These are phyloP conservation scores for Notodonta ziczac DNA, from an alignment of 2,888 invertebrate species.

Conservation along the genomic window DNA sequence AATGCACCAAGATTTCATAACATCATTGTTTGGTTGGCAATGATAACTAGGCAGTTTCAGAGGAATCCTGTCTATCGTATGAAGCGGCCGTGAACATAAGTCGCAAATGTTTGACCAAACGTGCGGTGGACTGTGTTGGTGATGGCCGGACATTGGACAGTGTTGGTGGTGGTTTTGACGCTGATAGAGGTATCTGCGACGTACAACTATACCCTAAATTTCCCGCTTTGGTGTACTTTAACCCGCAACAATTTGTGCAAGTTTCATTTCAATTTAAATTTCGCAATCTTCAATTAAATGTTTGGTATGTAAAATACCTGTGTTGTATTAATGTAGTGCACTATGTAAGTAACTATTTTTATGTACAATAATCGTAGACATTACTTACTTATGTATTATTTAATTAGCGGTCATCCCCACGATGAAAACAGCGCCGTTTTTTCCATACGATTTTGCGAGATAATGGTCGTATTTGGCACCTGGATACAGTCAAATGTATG, in stretches of 20 bases:
- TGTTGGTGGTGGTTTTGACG: slow-evolving; percentile 37
- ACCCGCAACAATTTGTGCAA: slow-evolving; percentile 40
- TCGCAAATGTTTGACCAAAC: slow-evolving; percentile 1
- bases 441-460: too few species aligned
- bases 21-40: slow-evolving; percentile 35
- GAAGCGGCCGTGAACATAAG: slow-evolving; percentile 13
- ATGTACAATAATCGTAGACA: too few species aligned
- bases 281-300: slow-evolving; percentile 33
- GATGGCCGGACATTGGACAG: slow-evolving; percentile 25
- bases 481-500: too few species aligned
- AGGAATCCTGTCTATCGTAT: slow-evolving; percentile 17
- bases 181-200: slow-evolving; percentile 51
- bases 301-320: slow-evolving; percentile 34
- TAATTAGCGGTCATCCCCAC: too few species aligned
- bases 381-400: too few species aligned
- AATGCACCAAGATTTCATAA: slow-evolving; percentile 27
- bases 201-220: slow-evolving; percentile 47
- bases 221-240: slow-evolving; percentile 48
- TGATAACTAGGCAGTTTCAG: slow-evolving; percentile 12
- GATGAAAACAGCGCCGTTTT: too few species aligned
- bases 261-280: slow-evolving; percentile 45
- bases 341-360: too few species aligned
- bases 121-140: slow-evolving; percentile 9
- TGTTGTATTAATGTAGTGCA: background rate
- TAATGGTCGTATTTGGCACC: too few species aligned